Evolutionary conservation across 2,888 invertebrate species (phyloP), one percentile per base, ranked within the genome.

Genomic region (Drosophila flavopinicola): DNA sequence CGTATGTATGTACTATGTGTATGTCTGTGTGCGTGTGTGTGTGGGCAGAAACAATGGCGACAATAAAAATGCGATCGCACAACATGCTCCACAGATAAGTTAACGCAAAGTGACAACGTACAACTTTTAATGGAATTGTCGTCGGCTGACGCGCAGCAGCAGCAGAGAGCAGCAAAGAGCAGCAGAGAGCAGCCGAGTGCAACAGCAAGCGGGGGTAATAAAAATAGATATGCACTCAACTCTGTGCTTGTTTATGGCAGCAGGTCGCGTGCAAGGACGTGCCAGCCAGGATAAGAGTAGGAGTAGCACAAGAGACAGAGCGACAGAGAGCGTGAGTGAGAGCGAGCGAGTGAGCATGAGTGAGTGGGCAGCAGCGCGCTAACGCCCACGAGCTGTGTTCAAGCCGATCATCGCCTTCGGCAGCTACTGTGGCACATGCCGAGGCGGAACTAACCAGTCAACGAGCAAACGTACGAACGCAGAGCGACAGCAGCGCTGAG

Each of bases 21-120:
- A 56, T 63, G 33, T 39, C 37, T 45, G 33, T 48, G 53, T 39
- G 17, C 41, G 42, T 56, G 25, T 42, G 39, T 32, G 20, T 47
- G 35, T 75, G 48, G 30, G 39, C 57, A 58, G 66, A 78, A 80
- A 85, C 87, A 86, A 86, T 86, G 87, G 88, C 85, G 88, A 88
- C 87, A 85, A 85, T 85, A 87, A 88, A 87, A 87, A 86, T 88
- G 88, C 87, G 86, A 86, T 88, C 85, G 87, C 79, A 77, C 83
- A 86, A 82, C 83, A 82, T 72, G 76, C 77, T 70, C 65, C 72
- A 78, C 70, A 76, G 85, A 86, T 88, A 85, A 84, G 77, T 78
- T 86, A 88, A 80, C 82, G 73, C 87, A 78, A 84, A 78, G 82
- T 85, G 84, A 87, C 84, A 87, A 79, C 77, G 84, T 73, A 87